Conservation (phyloP, 2,113 vertebrate genomes). For the Hippocampus barbouri region DNA sequence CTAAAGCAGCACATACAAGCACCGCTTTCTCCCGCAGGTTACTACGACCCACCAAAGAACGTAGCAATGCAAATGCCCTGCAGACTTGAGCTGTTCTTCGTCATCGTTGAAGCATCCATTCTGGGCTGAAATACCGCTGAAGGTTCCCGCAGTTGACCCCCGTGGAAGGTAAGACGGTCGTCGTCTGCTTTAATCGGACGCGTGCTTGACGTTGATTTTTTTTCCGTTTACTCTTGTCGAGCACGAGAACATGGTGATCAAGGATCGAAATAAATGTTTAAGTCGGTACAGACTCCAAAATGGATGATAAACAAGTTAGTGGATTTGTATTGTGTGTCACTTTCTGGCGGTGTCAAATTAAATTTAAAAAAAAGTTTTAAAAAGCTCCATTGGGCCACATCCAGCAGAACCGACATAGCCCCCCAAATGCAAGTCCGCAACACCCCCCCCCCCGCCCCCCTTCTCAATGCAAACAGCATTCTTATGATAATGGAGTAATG, state of each 20-base stretch:
- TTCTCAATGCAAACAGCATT: slow-evolving; percentile 65
- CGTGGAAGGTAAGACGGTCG: slow-evolving; percentile 29
- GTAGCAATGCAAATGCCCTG: neutral
- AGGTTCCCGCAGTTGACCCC: neutral
- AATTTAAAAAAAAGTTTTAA: slow-evolving; percentile 41
- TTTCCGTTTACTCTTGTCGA: neutral
- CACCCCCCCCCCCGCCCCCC: neutral
- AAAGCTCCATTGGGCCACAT: slow-evolving; percentile 43
- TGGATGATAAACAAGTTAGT: no score
- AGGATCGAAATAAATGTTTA: no score
- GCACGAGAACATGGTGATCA: no score
- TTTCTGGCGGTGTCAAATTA: slow-evolving; percentile 45
- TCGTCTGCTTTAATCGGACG: neutral
- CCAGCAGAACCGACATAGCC: slow-evolving; percentile 57
- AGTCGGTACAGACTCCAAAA: no score
- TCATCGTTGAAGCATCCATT: neutral
- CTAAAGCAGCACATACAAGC: neutral
- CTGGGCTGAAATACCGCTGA: neutral
- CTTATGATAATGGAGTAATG: slow-evolving; percentile 76
- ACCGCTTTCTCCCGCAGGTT: neutral
- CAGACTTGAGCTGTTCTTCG: neutral
- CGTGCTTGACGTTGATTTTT: neutral
- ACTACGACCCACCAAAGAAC: neutral
- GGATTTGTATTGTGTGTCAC: slow-evolving; percentile 1
- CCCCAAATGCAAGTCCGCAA: slow-evolving; percentile 7